Evolutionary conservation across 2,797 vertebrate species (phyloP), one percentile per base, ranked within the genome.

Genomic region (Eutrigla gurnardus): DNA sequence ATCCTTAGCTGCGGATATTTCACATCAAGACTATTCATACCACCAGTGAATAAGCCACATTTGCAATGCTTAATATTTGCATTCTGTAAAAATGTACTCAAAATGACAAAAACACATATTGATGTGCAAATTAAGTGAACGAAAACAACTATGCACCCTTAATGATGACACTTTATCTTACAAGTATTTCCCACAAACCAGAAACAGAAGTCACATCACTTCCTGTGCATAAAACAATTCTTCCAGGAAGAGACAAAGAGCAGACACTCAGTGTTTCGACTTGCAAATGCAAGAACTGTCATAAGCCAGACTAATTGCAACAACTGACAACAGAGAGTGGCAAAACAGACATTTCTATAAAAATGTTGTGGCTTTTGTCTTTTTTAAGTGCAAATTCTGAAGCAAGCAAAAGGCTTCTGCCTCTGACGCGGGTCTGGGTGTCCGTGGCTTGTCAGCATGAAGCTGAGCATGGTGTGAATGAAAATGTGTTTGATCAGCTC

Each of bases 401-500:
- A 8, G 11, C 36, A 15, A 49, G 49, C 32, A 25, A 58, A 73
- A 25, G 17, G 14, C 46, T 54, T 59, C 46, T 5, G 53, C 63
- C 57, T 66, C 35, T 17, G 36, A 46, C 49, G 2, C 3, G 57
- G 76, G 52, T 61, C 37, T 77, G 5, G n/a, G 63, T 75, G 68
- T 46, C 46, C 8, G 1, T 18, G 70, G 67, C 72, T 66, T 68
- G 85, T 77, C 77, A 70, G 77, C 63, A 35, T 74, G 80, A 49
- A 68, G 75, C 75, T 18, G 64, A 81, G 71, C 64, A 63, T 67
- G 73, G 70, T 46, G 71, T 46, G 78, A 86, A 75, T 76, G 77
- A 69, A 75, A 88, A 75, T 66, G 53, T 46, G 35, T 81, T 78
- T 80, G 68, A 86, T 83, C 84, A 54, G 57, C 66, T 59, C 57